phyloP scores from a whole-genome alignment of 2,113 vertebrate genomes.

The Zosterops japonicus region DNA sequence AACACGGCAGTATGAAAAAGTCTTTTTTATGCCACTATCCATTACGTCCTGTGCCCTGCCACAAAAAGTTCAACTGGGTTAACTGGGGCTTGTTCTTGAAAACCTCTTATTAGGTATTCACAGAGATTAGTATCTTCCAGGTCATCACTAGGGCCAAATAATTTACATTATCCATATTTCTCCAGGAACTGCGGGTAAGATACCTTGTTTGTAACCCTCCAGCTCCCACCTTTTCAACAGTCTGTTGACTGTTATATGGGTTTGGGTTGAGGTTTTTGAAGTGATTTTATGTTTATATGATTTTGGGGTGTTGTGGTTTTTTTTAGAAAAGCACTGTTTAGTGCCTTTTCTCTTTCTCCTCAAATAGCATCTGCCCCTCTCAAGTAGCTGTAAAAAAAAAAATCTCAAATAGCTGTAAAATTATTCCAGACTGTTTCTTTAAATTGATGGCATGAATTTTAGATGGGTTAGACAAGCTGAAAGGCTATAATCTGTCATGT shows the following conservation, averaged over 20 bases:
- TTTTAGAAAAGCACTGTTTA: not conserved
- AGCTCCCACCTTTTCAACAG: not conserved
- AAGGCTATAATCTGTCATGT: not conserved
- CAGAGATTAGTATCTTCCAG: not conserved
- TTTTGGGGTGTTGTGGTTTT: not conserved
- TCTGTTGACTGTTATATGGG: fast-evolving
- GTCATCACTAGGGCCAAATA: not conserved
- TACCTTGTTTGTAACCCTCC: not conserved
- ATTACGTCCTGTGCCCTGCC: not conserved
- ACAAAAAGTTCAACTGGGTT: not conserved
- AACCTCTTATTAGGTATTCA: not conserved
- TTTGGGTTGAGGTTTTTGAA: not conserved
- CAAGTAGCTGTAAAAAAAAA: not conserved
- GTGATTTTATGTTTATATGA: not conserved
- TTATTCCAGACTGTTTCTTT: not conserved
- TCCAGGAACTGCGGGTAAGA: not conserved
- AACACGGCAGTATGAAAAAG: not conserved
- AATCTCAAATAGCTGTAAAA: not conserved
- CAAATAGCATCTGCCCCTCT: not conserved
- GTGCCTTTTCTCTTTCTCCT: not conserved
- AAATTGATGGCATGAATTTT: not conserved
- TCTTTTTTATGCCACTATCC: not conserved
- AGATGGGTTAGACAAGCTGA: not conserved
- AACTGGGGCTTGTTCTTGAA: not conserved
- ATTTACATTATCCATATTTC: not conserved